Evolutionary conservation across 2,888 invertebrate species (phyloP), one percentile per base, ranked within the genome.

Genomic region (Parnassius mnemosyne): DNA sequence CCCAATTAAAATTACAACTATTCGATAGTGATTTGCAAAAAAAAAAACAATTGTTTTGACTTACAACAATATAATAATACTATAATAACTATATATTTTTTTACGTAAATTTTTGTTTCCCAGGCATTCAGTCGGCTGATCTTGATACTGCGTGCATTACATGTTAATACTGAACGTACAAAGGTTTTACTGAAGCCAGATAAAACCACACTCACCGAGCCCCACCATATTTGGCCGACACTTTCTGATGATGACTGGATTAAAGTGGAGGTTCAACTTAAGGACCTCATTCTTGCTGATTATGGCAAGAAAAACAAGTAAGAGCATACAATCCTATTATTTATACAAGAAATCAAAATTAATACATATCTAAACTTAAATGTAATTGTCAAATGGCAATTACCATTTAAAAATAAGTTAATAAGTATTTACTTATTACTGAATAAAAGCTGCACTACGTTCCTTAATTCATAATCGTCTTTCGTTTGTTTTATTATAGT

Each of bases 271-370:
- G 97, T 99, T 42, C 98, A 98, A 78, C 93, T 99, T 25, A 99
- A 99, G 83, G 99, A 99, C 87, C 94, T 99, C 65, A 99, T 99
- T 76, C 91, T 99, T 60, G 99, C 99, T 53, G 99, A 99, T 91
- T 99, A 99, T 75, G 99, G 99, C 80, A 99, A 99, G 92, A 99
- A 99, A 93, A 99, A 99, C 92, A 99, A 99, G 95, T 95, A 72
- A 92, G 93, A 47, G 9, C 13, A 5, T 12, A 0, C 7, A 34
- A 34, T 34, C 34, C 34, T 7, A 34, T 34, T 34, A 34, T 34
- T 34, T 34, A 34, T 34, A 34, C 1, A 16, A 16, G 1, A 16
- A 16, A 16, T 16, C 1, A 16, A 16, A 16, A 34, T 34, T 1
- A 34, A 34, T 34, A 34, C 34, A 7, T 7, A 34, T 7, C 34